Evolutionary conservation across 2,797 vertebrate species (phyloP), one percentile per base, ranked within the genome.

Genomic region (Tenualosa thibaudeaui): DNA sequence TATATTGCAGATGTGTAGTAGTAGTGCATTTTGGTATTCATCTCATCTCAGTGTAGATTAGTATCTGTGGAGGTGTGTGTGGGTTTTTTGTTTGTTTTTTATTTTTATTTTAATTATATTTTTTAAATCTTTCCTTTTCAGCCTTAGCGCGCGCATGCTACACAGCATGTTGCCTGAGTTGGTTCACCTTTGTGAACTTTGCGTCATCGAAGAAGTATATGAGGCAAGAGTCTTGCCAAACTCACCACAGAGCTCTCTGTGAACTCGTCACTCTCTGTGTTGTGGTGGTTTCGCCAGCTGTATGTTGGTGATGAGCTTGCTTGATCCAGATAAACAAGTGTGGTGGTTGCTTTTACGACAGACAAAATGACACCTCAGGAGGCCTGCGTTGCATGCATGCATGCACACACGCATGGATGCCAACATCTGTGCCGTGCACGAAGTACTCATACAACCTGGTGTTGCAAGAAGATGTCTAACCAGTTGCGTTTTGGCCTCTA

Each of bases 171-270:
- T 5, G n/a, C n/a, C 71, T 17, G 65, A 2, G 68, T 78, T 78
- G 71, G 17, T 22, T 78, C 37, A 78, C 71, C 71, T 46, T 46
- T 46, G 8, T 78, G 71, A 78, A 78, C 71, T 78, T 78, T 78
- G 71, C 19, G 19, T 40, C 31, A 40, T 0, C 43, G 40, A 78
- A 37, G 71, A 46, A 43, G 71, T 46, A 37, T 40, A 5, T 71
- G 31, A 2, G 31, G 68, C 71, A 78, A 43, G 40, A 37, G 71
- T 17, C 15, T 71, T 78, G 71, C 71, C 40, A 78, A 46, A 78
- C 71, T 78, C 71, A 22, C 71, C 40, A 46, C 40, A 46, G 37
- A 46, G 40, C 71, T 22, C 22, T 9, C 71, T 22, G 71, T 78
- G 71, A 43, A 78, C 71, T 46, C 22, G 71, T 8, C 13, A 5